A percentile compares a stretch with the other conserved stretches of the same genome.
Conservation (phyloP, 1,140 invertebrate genomes). For the Cephus cinctus region DNA sequence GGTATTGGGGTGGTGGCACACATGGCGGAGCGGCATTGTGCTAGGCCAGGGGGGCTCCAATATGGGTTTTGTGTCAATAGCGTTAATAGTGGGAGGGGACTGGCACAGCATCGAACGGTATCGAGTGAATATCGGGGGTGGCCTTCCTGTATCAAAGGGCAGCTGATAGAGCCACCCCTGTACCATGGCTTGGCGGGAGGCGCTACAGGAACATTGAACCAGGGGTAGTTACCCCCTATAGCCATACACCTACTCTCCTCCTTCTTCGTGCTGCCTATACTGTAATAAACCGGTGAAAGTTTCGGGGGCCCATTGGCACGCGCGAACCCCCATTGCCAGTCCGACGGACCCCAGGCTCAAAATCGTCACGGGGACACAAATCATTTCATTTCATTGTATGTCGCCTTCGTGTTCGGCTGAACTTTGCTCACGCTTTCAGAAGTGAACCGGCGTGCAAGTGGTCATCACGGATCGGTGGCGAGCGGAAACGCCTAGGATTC, state of each 20-base stretch:
- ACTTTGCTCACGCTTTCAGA: slow-evolving; percentile 13
- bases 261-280: slow-evolving; percentile 12
- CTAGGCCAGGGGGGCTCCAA: neutral
- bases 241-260: slow-evolving; percentile 14
- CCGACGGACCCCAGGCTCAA: slow-evolving; percentile 20
- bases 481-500: neutral
- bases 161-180: slow-evolving; percentile 38
- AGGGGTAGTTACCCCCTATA: slow-evolving; percentile 18
- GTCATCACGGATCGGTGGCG: slow-evolving; percentile 16
- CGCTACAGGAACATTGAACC: too few species aligned
- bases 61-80: slow-evolving; percentile 41
- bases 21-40: slow-evolving; percentile 21
- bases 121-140: slow-evolving; percentile 37
- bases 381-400: slow-evolving; percentile 37
- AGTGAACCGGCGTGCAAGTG: slow-evolving; percentile 16
- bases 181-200: too few species aligned
- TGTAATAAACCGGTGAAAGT: slow-evolving; percentile 44
- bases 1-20: slow-evolving; percentile 22
- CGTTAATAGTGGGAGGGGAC: slow-evolving; percentile 48
- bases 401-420: slow-evolving; percentile 16
- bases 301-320: slow-evolving; percentile 46
- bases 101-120: slow-evolving; percentile 17
- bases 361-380: slow-evolving; percentile 35
- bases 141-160: slow-evolving; percentile 32
- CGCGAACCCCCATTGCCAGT: slow-evolving; percentile 26